These are phyloP conservation scores for Nowickia ferox DNA, from an alignment of 2,888 invertebrate species.

Conservation along the genomic window DNA sequence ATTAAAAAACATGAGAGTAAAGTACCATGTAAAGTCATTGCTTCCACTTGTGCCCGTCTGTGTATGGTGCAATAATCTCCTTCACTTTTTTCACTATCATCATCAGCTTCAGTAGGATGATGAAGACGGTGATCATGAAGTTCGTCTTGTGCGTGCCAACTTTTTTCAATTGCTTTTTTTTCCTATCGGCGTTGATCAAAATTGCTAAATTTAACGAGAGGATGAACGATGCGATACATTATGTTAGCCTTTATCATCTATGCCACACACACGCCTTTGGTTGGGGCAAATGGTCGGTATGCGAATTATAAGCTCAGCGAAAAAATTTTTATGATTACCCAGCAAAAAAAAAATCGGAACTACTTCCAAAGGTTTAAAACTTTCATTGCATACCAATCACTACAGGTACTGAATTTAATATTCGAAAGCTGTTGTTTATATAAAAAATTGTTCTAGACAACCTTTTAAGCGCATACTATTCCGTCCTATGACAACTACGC, in stretches of 20 bases:
- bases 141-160: slow-evolving; percentile 65
- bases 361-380: too few species aligned
- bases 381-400: too few species aligned
- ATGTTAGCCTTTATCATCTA: slow-evolving; percentile 43
- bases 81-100: slow-evolving; percentile 42
- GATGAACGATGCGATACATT: slow-evolving; percentile 61
- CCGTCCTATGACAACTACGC: too few species aligned
- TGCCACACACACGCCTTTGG: slow-evolving; percentile 66
- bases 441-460: too few species aligned
- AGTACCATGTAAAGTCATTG: slow-evolving; percentile 12
- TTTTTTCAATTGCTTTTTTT: slow-evolving; percentile 65
- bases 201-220: slow-evolving; percentile 71
- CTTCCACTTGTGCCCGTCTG: slow-evolving; percentile 7
- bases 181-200: slow-evolving; percentile 71
- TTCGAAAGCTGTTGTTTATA: too few species aligned
- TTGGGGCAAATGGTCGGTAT: slow-evolving; percentile 18
- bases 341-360: too few species aligned
- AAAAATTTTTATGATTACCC: neutral
- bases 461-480: too few species aligned
- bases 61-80: slow-evolving; percentile 50
- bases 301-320: slow-evolving; percentile 5
- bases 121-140: slow-evolving; percentile 34
- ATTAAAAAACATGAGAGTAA: neutral
- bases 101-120: slow-evolving; percentile 7
- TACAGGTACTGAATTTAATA: too few species aligned